Base-by-base conservation (phyloP, 2,888 invertebrate species). In the Caenorhabditis imperialis region DNA sequence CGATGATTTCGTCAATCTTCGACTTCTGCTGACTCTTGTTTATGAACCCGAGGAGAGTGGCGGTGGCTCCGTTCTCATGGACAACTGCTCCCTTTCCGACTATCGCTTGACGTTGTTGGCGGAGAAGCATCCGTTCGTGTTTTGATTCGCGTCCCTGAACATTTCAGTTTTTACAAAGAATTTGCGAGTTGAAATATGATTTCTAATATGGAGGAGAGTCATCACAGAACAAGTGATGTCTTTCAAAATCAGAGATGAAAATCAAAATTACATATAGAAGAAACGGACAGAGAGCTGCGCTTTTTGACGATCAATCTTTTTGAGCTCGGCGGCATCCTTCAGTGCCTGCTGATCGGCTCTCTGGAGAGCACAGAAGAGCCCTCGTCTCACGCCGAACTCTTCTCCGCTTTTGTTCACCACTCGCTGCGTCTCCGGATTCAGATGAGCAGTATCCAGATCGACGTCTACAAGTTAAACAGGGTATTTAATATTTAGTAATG, bases 251-350 rank as follows among this genome's bases (percentile, higher is more conserved):
- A 40, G 40, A 7, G 10, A 20, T 44, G 4, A 18, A 18, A 18
- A 18, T n/a, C n/a, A 20, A 20, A 65, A 67, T 57, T 67, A 67
- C 67, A 48, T 67, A 67, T 67, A 50, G 53, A 42, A 51, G 16
- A 42, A 47, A 73, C 73, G 73, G 65, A 86, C 86, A 71, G 86
- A 81, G 20, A 85, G 75, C 38, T 81, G 73, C 40, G 80, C 75
- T 62, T 86, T 85, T 60, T 85, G 85, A 40, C 83, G 78, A 55
- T 86, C 86, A 62, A 86, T 85, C 54, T 84, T 81, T 69, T 79
- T 83, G 18, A 86, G 65, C 53, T 84, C 79, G 5, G 81, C 82
- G 12, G 78, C 77, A 33, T 84, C 83, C 33, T 63, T 47, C 67
- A 81, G 74, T 23, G 84, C 83, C 27, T 77, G 78, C 42, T 79